Base-by-base conservation (phyloP, 2,888 invertebrate species). In the Amphiduros pacificus region DNA sequence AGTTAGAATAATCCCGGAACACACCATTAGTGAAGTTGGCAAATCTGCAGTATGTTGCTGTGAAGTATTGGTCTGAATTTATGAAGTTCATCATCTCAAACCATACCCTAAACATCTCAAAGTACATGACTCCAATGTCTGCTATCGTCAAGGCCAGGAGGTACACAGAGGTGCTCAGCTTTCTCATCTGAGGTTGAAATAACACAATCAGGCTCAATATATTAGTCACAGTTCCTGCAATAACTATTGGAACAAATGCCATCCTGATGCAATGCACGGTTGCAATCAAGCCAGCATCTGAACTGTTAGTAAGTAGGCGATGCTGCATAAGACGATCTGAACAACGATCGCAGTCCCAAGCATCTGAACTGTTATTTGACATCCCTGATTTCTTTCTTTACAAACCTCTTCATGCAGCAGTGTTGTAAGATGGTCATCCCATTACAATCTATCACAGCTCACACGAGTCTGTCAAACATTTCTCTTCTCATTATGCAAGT, bases 61-160 rank as follows among this genome's bases (percentile, higher is more conserved):
- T 55, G 56, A 67, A 66, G 55, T 61, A 66, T 31, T 51, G 14
- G 24, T 44, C 50, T 4, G 64, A 62, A 20, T 48, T 22, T 5
- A 66, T 36, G 49, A 66, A 17, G 11, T 41, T 41, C 40, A 48
- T 55, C 67, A 62, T 63, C 44, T 67, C 67, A 36, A 67, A 67
- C 67, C 67, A 67, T 17, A 67, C 61, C 5, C 67, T 49, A 48
- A 67, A 66, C 20, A 67, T 49, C 36, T 67, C 67, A 17, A 67
- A 57, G 54, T 67, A 67, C 65, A 67, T 62, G 9, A 67, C 65
- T 2, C 67, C 67, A 32, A 67, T 36, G 55, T 67, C 67, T 2
- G 67, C 67, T 1, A 66, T 32, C 5, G 65, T 56, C 11, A 67
- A 55, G 2, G 63, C 60, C n/a, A 60, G 26, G 6, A 67, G 63